Percentiles rank a stretch among this genome's conserved stretches.
phyloP scores from a whole-genome alignment of 2,113 vertebrate species.

The Actinemys pallida region DNA sequence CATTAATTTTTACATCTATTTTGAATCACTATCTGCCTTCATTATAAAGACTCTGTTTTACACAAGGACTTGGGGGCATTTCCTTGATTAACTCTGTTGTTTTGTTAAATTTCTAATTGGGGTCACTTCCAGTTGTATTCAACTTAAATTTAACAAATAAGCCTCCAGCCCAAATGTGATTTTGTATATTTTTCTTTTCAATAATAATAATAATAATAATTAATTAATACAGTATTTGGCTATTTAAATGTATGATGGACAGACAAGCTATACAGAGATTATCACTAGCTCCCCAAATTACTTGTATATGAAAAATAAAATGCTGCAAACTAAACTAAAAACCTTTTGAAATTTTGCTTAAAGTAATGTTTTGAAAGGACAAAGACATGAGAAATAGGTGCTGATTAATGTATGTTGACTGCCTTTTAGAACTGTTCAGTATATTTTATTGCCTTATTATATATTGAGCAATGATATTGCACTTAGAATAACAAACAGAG shows the following conservation, averaged over 20 bases:
- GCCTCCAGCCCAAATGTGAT: not conserved
- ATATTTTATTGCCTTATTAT: not conserved
- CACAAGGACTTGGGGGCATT: constrained; percentile 9
- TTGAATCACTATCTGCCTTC: constrained; percentile 52
- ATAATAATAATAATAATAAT: not conserved
- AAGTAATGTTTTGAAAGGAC: constrained; percentile 40
- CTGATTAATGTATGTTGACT: not conserved
- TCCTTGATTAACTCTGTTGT: constrained; percentile 42
- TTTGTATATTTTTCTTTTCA: not conserved
- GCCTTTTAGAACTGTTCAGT: not conserved
- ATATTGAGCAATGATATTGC: not conserved
- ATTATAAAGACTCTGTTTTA: constrained; percentile 31
- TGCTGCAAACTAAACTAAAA: constrained; percentile 61
- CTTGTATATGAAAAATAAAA: constrained; percentile 60
- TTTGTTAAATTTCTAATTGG: constrained; percentile 41
- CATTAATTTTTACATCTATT: constrained; percentile 70
- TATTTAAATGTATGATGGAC: constrained; percentile 41
- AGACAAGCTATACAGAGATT: constrained; percentile 10
- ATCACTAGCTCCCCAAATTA: not conserved
- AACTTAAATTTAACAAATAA: constrained; percentile 30
- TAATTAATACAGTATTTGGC: not conserved
- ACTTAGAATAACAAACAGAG: not conserved
- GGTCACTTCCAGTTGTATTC: constrained; percentile 38
- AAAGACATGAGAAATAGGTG: not conserved
- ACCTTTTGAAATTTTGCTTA: constrained; percentile 54